Evolutionary conservation across 2,113 vertebrate genomes (phyloP).

Genomic region (Columba janthina): DNA sequence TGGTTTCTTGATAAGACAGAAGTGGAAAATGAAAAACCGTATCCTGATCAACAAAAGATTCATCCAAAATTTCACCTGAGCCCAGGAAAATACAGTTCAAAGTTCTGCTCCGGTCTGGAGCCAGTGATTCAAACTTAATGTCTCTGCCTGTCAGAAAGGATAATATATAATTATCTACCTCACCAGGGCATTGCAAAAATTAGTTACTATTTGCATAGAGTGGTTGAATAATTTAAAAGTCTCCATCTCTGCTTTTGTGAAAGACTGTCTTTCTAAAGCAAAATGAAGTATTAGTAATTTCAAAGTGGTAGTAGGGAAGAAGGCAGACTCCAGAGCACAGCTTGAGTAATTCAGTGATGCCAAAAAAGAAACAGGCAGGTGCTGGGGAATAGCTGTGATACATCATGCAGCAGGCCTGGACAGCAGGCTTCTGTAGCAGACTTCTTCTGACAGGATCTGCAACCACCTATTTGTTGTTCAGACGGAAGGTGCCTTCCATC

Average conservation of each 20-base stretch:
- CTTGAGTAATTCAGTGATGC: neutral
- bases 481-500: neutral
- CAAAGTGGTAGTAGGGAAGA: neutral
- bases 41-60: neutral
- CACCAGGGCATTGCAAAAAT: neutral
- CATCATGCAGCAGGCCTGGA: neutral
- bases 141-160: conserved; percentile 2
- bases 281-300: conserved; percentile 12
- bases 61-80: neutral
- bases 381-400: neutral
- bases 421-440: neutral
- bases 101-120: neutral
- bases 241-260: neutral
- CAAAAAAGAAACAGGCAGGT: neutral
- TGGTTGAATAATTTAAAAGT: conserved; percentile 18
- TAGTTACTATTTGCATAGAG: conserved; percentile 37
- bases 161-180: conserved; percentile 6
- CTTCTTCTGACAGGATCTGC: neutral
- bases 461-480: neutral
- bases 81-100: neutral
- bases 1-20: neutral
- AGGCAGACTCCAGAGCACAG: neutral
- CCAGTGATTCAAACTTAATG: neutral
- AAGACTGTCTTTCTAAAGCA: neutral
- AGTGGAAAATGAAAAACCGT: neutral